A percentile compares a stretch with the other conserved stretches of the same genome.
Conservation (phyloP, 2,797 vertebrate species). For the Clarias laeviceps region DNA sequence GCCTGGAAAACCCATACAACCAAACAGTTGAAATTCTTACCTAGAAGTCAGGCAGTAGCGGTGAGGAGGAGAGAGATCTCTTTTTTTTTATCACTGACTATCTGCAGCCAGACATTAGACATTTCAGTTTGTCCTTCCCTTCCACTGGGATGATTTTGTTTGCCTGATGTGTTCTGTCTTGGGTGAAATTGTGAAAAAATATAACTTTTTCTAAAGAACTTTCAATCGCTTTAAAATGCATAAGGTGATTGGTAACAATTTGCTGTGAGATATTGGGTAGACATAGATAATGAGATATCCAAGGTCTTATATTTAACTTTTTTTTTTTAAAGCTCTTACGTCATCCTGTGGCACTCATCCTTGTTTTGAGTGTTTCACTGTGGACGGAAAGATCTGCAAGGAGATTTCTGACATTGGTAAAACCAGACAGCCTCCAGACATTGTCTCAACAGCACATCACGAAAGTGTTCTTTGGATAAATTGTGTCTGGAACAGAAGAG, state of each 20-base stretch:
- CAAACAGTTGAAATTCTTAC: not conserved
- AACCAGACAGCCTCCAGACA: slow-evolving; percentile 31
- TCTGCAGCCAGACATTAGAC: slow-evolving; percentile 38
- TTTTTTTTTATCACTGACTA: slow-evolving; percentile 51
- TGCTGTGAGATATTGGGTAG: slow-evolving; percentile 2
- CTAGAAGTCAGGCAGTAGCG: too few relatives aligned
- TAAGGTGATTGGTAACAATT: slow-evolving; percentile 9
- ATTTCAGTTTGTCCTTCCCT: slow-evolving; percentile 16
- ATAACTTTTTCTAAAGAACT: not conserved
- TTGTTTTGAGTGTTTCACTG: slow-evolving; percentile 1
- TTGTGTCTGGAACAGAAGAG: not conserved
- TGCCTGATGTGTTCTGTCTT: not conserved
- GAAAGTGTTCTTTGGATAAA: slow-evolving; percentile 10
- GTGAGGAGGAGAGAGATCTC: too few relatives aligned
- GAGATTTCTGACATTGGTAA: slow-evolving; percentile 16
- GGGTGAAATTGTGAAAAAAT: not conserved
- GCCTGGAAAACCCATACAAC: slow-evolving; percentile 45
- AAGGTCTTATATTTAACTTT: too few relatives aligned
- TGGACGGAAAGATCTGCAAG: slow-evolving; percentile 19
- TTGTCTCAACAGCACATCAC: slow-evolving; percentile 25
- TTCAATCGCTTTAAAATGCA: not conserved
- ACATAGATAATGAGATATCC: slow-evolving; percentile 26
- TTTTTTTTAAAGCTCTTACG: slow-evolving; percentile 22
- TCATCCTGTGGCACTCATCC: slow-evolving; percentile 20
- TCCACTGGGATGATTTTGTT: slow-evolving; percentile 1